Evolutionary conservation across 2,888 invertebrate genomes (phyloP).

Genomic region (Ellobium chinense): DNA sequence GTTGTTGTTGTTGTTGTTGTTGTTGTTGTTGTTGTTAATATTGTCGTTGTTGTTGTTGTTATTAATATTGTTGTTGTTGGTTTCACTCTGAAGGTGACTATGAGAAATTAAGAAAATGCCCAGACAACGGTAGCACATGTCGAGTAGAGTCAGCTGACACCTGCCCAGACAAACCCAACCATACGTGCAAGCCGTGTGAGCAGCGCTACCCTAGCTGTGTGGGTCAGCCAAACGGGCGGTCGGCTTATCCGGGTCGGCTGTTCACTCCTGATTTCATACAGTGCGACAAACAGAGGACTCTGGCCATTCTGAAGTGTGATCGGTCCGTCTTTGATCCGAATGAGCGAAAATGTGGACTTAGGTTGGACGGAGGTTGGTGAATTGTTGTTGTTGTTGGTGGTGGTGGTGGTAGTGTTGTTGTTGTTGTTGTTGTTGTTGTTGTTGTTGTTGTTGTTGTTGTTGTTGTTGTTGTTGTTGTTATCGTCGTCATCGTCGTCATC

Average conservation of each 20-base stretch:
- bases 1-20: too few relatives aligned
- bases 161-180: conserved; percentile 26
- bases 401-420: background rate
- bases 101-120: conserved; percentile 15
- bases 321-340: conserved; percentile 45
- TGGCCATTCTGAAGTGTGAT: conserved; percentile 44
- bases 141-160: conserved; percentile 2
- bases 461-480: background rate
- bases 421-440: background rate
- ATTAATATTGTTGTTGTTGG: too few relatives aligned
- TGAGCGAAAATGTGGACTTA: conserved; percentile 27
- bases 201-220: conserved; percentile 44
- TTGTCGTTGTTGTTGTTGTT: too few relatives aligned
- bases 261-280: conserved; percentile 41
- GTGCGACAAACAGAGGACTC: conserved; percentile 39
- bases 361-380: background rate
- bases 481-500: background rate
- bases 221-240: conserved; percentile 26
- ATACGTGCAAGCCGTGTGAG: background rate
- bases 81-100: conserved; percentile 32
- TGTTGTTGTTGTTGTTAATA: too few relatives aligned
- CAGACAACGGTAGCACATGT: background rate
- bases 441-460: background rate
- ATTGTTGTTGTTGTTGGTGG: background rate
- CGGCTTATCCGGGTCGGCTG: conserved; percentile 35